Evolutionary conservation across 2,113 vertebrate species (phyloP), one percentile per base, ranked within the genome.

Genomic region (Sisor rabdophorus): DNA sequence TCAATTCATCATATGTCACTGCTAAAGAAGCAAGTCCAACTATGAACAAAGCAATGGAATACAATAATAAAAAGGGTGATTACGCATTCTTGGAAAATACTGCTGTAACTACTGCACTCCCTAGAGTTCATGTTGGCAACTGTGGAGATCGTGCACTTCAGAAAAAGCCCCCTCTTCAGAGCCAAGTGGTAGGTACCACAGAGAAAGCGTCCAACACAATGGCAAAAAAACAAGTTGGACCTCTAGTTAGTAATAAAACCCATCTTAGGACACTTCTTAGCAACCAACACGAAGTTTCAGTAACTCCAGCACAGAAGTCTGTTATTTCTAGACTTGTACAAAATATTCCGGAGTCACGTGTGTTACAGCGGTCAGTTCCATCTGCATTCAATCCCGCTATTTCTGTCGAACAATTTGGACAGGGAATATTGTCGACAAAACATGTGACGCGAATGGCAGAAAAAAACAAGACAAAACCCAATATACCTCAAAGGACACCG

Each of bases 401-500:
- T 32, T 16, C 59, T 30, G 20, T 67, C 12, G 70, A 60, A 20
- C 63, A 16, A 13, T 54, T 60, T 52, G 48, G 65, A 54, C 55
- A 47, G 28, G 36, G 15, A 59, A 24, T 17, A 20, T 36, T 15
- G 15, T 20, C 58, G n/a, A 59, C 50, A 40, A 54, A 44, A 11
- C 73, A 26, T 22, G 40, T 15, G 26, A 22, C 32, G 47, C 64
- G 30, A 22, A 24, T 17, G 55, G 2, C 55, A 32, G 81, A 36
- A 15, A 82, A 52, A n/a, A n/a, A 24, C 2, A 84, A 36, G 74
- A 56, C 28, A 80, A 84, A 75, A 83, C 83, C 30, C 75, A 86
- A 40, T 83, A 68, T 40, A 68, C 74, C 65, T 74, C 8, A n/a
- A 86, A 85, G 83, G 78, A 84, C 48, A 2, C 53, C 69, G n/a